Conservation (phyloP, 1,140 invertebrate species). For the Pseudomyrmex concolor region DNA sequence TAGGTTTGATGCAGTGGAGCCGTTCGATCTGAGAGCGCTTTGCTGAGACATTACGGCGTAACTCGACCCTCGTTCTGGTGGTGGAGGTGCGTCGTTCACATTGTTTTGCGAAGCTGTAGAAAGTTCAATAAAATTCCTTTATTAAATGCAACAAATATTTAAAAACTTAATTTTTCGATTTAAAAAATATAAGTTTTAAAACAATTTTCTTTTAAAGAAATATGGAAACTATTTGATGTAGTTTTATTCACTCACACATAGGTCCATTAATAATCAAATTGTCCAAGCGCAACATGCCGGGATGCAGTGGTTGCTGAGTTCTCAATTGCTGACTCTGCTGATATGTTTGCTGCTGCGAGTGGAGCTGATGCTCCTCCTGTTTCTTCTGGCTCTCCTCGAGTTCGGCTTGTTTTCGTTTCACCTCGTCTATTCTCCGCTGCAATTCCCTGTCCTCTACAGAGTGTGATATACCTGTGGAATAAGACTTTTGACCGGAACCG, state of each 20-base stretch:
- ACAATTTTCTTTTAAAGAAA: background rate
- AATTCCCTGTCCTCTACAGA: conserved; percentile 84
- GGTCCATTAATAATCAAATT: conserved; percentile 86
- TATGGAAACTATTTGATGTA: background rate
- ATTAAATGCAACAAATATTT: background rate
- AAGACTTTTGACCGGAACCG: conserved; percentile 73
- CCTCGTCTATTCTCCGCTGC: conserved; percentile 85
- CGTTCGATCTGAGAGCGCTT: conserved; percentile 83
- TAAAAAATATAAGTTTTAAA: background rate
- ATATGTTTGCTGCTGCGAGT: conserved; percentile 77
- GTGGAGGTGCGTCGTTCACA: conserved; percentile 87
- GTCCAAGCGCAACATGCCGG: conserved; percentile 85
- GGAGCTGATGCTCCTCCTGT: conserved; percentile 82
- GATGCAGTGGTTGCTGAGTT: conserved; percentile 77
- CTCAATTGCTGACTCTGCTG: conserved; percentile 77
- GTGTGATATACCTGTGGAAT: conserved; percentile 58
- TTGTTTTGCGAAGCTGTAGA: conserved; percentile 79
- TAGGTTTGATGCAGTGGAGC: conserved; percentile 81
- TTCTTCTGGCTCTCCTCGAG: conserved; percentile 83
- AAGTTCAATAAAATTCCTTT: conserved; percentile 33
- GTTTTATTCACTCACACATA: conserved; percentile 71
- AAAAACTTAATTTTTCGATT: background rate
- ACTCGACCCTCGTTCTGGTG: conserved; percentile 92
- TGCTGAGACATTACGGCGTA: conserved; percentile 92
- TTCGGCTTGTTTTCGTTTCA: conserved; percentile 85